Conservation (phyloP, 1,140 invertebrate genomes). For the Leptopilina boulardi region DNA sequence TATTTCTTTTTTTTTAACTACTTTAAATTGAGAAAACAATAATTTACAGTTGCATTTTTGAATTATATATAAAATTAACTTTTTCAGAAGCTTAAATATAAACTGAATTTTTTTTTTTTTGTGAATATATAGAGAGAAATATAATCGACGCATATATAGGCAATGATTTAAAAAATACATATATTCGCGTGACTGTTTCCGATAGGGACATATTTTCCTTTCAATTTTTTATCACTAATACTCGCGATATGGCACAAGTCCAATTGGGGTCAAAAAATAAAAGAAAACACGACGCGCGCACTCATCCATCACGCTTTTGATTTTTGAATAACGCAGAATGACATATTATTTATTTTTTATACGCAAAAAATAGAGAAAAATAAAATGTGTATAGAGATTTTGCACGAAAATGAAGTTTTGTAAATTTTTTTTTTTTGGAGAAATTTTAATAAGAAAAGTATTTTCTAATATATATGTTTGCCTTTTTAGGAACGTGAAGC, state of each 20-base stretch:
- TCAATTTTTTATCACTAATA: conserved; percentile 42
- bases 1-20: no score
- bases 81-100: no score
- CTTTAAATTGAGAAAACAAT: no score
- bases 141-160: not conserved
- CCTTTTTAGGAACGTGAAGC: conserved; percentile 68
- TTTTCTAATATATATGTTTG: conserved; percentile 31
- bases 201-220: conserved; percentile 51
- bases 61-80: no score
- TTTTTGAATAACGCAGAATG: conserved; percentile 53
- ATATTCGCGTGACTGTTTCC: conserved; percentile 52
- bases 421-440: not conserved
- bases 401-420: no score
- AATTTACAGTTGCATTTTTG: no score
- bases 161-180: conserved; percentile 50
- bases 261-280: conserved; percentile 38
- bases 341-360: no score
- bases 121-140: not conserved
- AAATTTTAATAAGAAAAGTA: not conserved
- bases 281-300: conserved; percentile 13
- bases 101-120: not conserved
- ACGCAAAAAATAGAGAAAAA: no score
- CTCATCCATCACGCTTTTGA: conserved; percentile 45
- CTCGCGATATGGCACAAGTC: conserved; percentile 1
- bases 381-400: no score